Conservation (phyloP, 2,113 vertebrate species). For the Atherinomorus stipes region DNA sequence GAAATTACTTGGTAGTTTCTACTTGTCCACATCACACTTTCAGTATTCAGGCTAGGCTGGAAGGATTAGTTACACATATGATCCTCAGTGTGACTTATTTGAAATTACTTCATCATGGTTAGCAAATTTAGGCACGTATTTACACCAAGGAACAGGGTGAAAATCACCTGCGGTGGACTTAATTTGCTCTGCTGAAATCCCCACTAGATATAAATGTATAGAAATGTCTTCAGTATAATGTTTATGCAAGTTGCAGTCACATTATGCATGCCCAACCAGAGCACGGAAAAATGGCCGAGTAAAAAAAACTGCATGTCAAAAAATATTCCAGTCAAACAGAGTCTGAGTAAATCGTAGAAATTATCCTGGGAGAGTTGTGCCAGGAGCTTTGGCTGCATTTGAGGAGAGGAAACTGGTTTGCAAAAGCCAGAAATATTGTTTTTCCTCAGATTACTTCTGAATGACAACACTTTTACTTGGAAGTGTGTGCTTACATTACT, state of each 20-base stretch:
- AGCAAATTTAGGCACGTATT: slow-evolving; percentile 4
- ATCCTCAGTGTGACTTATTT: slow-evolving; percentile 17
- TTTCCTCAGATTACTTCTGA: slow-evolving; percentile 33
- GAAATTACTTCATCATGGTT: slow-evolving; percentile 10
- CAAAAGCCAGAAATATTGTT: slow-evolving; percentile 15
- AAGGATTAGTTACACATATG: slow-evolving; percentile 3
- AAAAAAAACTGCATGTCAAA: neutral
- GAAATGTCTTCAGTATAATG: neutral
- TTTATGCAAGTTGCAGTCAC: neutral
- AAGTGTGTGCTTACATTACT: slow-evolving; percentile 2
- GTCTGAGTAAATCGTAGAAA: slow-evolving; percentile 9
- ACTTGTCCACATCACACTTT: slow-evolving; percentile 11
- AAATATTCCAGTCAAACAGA: slow-evolving; percentile 2
- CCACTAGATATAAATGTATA: slow-evolving; percentile 7
- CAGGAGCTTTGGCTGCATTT: neutral
- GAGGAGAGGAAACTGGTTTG: neutral
- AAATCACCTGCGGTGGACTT: slow-evolving; percentile 25
- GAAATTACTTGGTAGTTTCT: slow-evolving; percentile 30
- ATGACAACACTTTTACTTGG: slow-evolving; percentile 32
- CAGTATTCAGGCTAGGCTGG: neutral
- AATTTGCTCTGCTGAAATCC: slow-evolving; percentile 23
- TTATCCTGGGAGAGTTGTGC: slow-evolving; percentile 6
- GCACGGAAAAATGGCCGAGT: neutral
- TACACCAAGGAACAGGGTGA: slow-evolving; percentile 12
- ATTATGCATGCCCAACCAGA: neutral